A percentile compares a stretch with the other conserved stretches of the same genome.
phyloP scores from a whole-genome alignment of 2,113 vertebrate genomes.

The Quiscalus mexicanus region DNA sequence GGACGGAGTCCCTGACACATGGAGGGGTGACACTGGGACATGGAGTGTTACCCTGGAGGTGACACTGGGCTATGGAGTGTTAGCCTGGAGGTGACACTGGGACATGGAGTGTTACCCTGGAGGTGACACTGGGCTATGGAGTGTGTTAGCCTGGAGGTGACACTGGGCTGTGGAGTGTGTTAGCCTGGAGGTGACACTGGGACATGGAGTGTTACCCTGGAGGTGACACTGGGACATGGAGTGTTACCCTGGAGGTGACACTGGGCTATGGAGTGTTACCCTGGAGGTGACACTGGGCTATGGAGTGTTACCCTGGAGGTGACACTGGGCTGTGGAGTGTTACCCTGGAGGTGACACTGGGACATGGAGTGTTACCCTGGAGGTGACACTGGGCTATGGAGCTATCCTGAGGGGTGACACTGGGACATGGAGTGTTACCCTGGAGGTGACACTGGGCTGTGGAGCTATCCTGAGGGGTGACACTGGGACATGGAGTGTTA shows the following conservation, averaged over 20 bases:
- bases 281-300: no score
- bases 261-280: accelerated
- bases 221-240: background rate
- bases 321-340: no score
- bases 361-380: no score
- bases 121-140: background rate
- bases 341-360: no score
- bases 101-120: accelerated
- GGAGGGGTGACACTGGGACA: background rate
- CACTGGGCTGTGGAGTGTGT: accelerated
- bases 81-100: background rate
- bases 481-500: accelerated
- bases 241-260: background rate
- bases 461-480: background rate
- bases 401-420: background rate
- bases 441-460: no score
- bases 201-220: no score
- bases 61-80: accelerated
- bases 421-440: no score
- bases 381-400: background rate
- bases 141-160: accelerated
- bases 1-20: background rate
- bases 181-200: no score
- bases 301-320: no score
- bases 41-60: no score